Evolutionary conservation across 2,888 invertebrate genomes (phyloP).

Genomic region (Conistra vaccinii): DNA sequence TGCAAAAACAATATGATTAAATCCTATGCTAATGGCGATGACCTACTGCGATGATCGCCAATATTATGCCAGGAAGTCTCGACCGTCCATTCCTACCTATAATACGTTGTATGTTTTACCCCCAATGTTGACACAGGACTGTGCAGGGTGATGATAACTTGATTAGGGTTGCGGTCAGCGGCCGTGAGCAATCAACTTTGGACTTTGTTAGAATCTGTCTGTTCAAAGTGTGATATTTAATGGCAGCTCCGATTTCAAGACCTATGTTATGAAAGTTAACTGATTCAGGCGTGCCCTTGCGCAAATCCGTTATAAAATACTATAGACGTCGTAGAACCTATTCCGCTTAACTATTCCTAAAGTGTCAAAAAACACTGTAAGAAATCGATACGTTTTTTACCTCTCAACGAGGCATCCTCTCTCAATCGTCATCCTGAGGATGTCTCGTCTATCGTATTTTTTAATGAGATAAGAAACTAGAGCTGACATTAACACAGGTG

Average conservation of each 20-base stretch:
- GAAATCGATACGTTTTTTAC: too few species aligned
- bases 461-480: too few species aligned
- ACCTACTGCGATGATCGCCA: neutral
- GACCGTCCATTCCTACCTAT: neutral
- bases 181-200: conserved; percentile 7
- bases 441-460: too few species aligned
- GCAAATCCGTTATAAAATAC: too few species aligned
- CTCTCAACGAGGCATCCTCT: too few species aligned
- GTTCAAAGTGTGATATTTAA: neutral
- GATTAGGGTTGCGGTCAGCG: conserved; percentile 29
- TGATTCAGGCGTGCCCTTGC: too few species aligned
- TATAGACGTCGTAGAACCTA: too few species aligned
- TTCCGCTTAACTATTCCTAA: too few species aligned
- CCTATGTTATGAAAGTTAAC: too few species aligned
- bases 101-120: conserved; percentile 8
- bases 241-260: too few species aligned
- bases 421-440: too few species aligned
- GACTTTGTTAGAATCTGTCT: conserved; percentile 6
- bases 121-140: conserved; percentile 13
- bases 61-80: neutral
- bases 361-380: too few species aligned
- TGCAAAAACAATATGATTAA: conserved; percentile 13
- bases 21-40: neutral
- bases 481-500: neutral
- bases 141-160: conserved; percentile 22